phyloP scores from a whole-genome alignment of 2,113 vertebrate genomes.

The Macrotis lagotis region DNA sequence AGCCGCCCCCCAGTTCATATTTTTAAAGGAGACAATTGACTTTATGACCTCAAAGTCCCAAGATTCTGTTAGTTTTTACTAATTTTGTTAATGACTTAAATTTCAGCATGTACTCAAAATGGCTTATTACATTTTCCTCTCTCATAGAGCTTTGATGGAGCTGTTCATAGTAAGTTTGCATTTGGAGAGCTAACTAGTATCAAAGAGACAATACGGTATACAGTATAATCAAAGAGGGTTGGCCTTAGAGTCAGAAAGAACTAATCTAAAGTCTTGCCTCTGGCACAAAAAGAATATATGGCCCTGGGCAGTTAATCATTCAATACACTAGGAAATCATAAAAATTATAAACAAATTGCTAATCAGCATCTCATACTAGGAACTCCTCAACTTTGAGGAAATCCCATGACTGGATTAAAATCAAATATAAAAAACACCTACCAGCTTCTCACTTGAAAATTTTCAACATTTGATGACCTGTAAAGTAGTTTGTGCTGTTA shows the following conservation, averaged over 20 bases:
- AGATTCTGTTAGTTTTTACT: neutral
- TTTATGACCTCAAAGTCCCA: neutral
- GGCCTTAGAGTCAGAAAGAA: neutral
- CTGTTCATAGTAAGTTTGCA: conserved; percentile 33
- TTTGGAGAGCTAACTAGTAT: conserved; percentile 21
- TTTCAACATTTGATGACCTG: conserved; percentile 40
- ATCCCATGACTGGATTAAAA: neutral
- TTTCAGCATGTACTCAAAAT: conserved; percentile 23
- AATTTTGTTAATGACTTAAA: conserved; percentile 18
- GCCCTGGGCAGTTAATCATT: neutral
- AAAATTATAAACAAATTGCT: neutral
- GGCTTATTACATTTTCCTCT: conserved; percentile 36
- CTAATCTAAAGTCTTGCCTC: neutral
- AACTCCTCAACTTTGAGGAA: neutral
- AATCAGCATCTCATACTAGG: neutral
- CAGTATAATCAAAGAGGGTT: neutral
- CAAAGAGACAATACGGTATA: neutral
- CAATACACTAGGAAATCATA: neutral
- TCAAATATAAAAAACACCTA: neutral
- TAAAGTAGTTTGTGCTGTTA: conserved; percentile 14
- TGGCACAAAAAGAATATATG: neutral
- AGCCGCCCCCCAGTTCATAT: too few relatives aligned
- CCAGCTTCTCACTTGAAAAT: conserved; percentile 26
- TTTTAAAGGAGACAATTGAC: neutral
- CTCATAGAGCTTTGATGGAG: conserved; percentile 29